Evolutionary conservation across 2,888 invertebrate genomes (phyloP).

Genomic region (Halictus quadricinctus): DNA sequence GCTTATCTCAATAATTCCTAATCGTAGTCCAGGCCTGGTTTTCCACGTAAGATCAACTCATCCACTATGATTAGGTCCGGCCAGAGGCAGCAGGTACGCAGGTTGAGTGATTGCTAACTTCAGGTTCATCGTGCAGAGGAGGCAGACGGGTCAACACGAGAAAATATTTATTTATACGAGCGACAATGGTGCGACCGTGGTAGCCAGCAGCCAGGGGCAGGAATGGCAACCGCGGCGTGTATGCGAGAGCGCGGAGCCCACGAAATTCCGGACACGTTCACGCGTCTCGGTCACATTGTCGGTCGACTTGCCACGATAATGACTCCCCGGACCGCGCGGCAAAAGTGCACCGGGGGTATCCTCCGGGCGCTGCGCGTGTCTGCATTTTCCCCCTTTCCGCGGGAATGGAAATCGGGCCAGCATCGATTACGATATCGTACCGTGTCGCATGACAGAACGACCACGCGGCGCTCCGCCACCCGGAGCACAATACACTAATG

Average conservation of each 20-base stretch:
- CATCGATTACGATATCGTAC: slow-evolving; percentile 73
- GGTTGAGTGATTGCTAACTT: neutral
- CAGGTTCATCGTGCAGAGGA: neutral
- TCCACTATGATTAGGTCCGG: neutral
- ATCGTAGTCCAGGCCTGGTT: too few species aligned
- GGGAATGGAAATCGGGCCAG: slow-evolving; percentile 72
- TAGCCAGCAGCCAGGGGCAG: neutral
- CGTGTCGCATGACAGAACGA: slow-evolving; percentile 60
- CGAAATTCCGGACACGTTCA: slow-evolving; percentile 45
- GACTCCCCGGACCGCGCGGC: slow-evolving; percentile 24
- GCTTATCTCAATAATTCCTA: too few species aligned
- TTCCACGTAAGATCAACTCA: too few species aligned
- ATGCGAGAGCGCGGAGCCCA: neutral
- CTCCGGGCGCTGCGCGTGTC: slow-evolving; percentile 11
- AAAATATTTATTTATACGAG: slow-evolving; percentile 11
- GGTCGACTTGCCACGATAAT: slow-evolving; percentile 53
- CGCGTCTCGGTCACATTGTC: slow-evolving; percentile 48
- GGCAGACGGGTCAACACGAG: neutral
- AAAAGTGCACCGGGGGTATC: slow-evolving; percentile 44
- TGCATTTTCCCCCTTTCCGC: slow-evolving; percentile 41
- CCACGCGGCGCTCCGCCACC: slow-evolving; percentile 19
- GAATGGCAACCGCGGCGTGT: neutral
- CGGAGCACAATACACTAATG: slow-evolving; percentile 80
- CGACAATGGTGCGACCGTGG: neutral
- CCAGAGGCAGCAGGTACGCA: neutral